Conservation (phyloP, 2,797 vertebrate species). For the Taeniopygia guttata region DNA sequence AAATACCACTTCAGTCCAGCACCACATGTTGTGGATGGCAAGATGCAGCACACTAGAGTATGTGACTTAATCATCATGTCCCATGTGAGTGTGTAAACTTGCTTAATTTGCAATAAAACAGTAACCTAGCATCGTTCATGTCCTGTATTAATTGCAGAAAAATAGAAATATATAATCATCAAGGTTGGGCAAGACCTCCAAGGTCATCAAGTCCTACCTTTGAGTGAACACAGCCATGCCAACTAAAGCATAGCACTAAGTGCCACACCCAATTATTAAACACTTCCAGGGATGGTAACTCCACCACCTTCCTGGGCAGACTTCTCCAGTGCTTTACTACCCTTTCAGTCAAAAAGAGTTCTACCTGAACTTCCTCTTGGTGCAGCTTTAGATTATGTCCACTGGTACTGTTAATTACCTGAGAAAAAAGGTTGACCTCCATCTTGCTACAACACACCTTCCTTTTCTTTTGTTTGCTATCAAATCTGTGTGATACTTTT, state of each 20-base stretch:
- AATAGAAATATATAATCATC: background rate
- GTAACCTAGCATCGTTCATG: background rate
- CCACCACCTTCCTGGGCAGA: background rate
- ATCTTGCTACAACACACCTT: background rate
- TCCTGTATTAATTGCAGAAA: background rate
- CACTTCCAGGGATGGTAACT: background rate
- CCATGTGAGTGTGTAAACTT: background rate
- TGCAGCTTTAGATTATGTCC: background rate
- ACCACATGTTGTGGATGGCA: accelerated
- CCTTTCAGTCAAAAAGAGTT: background rate
- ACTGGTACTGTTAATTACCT: accelerated
- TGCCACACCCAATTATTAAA: accelerated
- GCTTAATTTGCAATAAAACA: background rate
- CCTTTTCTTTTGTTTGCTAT: background rate
- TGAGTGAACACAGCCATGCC: too few species aligned
- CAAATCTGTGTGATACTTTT: background rate
- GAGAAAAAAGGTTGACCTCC: background rate
- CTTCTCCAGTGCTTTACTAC: background rate
- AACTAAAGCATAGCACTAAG: background rate
- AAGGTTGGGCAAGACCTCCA: too few species aligned
- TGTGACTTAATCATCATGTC: background rate
- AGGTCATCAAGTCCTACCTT: background rate
- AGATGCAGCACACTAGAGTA: background rate
- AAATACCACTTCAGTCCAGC: accelerated
- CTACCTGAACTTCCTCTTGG: background rate